phyloP scores from a whole-genome alignment of 2,888 invertebrate species.

The Stenodema calcarata region DNA sequence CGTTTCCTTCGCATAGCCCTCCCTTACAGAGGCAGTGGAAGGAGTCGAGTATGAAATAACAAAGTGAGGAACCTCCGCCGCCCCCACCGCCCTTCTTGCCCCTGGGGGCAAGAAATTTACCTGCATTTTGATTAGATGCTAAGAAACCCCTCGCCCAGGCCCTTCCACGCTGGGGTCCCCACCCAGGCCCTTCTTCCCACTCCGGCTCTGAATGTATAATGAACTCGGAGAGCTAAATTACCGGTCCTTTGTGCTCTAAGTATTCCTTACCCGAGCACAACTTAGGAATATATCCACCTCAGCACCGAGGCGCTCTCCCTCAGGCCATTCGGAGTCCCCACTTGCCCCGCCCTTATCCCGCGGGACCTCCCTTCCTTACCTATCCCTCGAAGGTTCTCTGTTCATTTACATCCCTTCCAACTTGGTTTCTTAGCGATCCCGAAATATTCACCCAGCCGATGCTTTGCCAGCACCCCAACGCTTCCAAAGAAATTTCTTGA shows the following conservation, averaged over 20 bases:
- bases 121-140: constrained; percentile 56
- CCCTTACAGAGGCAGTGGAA: constrained; percentile 5
- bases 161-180: constrained; percentile 1
- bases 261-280: constrained; percentile 52
- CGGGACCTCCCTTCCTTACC: neutral
- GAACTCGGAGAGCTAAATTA: constrained; percentile 54
- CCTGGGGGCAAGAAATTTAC: constrained; percentile 54
- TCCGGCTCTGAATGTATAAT: constrained; percentile 54
- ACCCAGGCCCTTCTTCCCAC: constrained; percentile 23
- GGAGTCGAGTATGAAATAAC: constrained; percentile 53
- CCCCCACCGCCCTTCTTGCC: constrained; percentile 17
- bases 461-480: neutral
- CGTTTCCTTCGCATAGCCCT: neutral
- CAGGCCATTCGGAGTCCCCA: constrained; percentile 16
- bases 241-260: constrained; percentile 55
- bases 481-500: no score
- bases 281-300: constrained; percentile 54
- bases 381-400: neutral
- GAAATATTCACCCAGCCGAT: neutral
- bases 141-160: constrained; percentile 51
- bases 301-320: constrained; percentile 39
- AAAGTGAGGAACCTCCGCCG: constrained; percentile 51
- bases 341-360: neutral
- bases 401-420: constrained; percentile 39
- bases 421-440: constrained; percentile 27